These are phyloP conservation scores for Caenorhabditis remanei DNA, from an alignment of 1,140 invertebrate genomes.

Conservation along the genomic window DNA sequence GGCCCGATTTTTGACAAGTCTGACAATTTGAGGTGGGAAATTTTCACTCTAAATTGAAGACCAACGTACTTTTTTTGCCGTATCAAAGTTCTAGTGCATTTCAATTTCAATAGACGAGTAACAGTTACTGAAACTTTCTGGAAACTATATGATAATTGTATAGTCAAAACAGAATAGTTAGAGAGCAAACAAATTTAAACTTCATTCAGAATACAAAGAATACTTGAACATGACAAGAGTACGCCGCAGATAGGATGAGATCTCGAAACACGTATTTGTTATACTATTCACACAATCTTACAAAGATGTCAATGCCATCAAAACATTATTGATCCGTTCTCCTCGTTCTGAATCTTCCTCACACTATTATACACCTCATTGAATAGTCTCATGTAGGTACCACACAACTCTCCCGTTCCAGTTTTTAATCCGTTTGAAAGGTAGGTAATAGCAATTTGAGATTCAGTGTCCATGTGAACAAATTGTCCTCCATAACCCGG, in stretches of 20 bases:
- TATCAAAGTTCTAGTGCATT: too few relatives aligned
- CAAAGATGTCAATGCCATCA: background rate
- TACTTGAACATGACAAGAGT: background rate
- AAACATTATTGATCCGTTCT: background rate
- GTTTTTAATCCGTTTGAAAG: conserved; percentile 72
- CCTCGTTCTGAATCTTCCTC: background rate
- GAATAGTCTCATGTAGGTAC: conserved; percentile 67
- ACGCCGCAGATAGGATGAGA: too few relatives aligned
- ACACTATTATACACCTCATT: conserved; percentile 62
- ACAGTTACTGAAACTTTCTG: too few relatives aligned
- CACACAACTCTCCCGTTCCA: conserved; percentile 69
- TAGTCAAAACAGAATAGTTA: too few relatives aligned
- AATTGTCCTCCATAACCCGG: conserved; percentile 72
- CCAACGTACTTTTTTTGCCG: too few relatives aligned
- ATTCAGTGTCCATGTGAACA: conserved; percentile 67
- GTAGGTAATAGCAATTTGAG: conserved; percentile 67
- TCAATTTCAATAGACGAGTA: too few relatives aligned
- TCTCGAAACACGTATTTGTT: too few relatives aligned
- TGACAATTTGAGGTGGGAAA: too few relatives aligned
- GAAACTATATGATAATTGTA: too few relatives aligned
- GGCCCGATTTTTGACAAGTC: too few relatives aligned
- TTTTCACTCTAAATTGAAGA: too few relatives aligned
- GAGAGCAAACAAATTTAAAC: background rate
- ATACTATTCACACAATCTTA: too few relatives aligned
- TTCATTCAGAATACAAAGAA: background rate